Evolutionary conservation across 1,140 invertebrate species (phyloP), one percentile per base, ranked within the genome.

Genomic region (Diachasmimorpha longicaudata): DNA sequence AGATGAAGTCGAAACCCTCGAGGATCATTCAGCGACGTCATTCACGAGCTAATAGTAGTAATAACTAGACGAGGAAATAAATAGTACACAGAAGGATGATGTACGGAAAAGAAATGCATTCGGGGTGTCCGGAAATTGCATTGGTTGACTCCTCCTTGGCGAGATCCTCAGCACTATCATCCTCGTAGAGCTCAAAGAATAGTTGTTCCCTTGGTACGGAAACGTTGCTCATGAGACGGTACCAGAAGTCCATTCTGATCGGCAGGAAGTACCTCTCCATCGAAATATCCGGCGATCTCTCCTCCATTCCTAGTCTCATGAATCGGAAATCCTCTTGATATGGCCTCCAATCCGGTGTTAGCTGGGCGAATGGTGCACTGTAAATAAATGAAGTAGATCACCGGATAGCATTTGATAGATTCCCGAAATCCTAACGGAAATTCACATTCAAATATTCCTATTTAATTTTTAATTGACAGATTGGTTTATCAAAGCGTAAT

Each of bases 211-310:
- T 69, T 13, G 79, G 77, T 16, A 39, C 31, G 16, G 52, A 74
- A n/a, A 80, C 68, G 44, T 76, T 76, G 21, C 42, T 46, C 74
- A 78, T 79, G 42, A 79, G 70, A 55, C 81, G 69, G 8, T 79
- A 66, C 84, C 86, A 88, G 46, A 89, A 88, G 36, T 70, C 55
- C 83, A 86, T 86, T 75, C 81, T 81, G 0, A 78, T 75, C 0
- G 77, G 58, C 9, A 84, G 72, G 58, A 85, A 85, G 70, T 83
- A 70, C 2, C 70, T n/a, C 52, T 81, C 19, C 77, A 87, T 81
- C 1, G 72, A 74, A 16, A 75, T 73, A 46, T 82, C 74, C 44
- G 84, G 74, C 21, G 71, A 76, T 71, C 31, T 81, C 13, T 74
- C 82, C 13, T 74, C 82, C n/a, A 42, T 37, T 23, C 84, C 85